phyloP scores from a whole-genome alignment of 2,113 vertebrate species.

The Paralichthys olivaceus region DNA sequence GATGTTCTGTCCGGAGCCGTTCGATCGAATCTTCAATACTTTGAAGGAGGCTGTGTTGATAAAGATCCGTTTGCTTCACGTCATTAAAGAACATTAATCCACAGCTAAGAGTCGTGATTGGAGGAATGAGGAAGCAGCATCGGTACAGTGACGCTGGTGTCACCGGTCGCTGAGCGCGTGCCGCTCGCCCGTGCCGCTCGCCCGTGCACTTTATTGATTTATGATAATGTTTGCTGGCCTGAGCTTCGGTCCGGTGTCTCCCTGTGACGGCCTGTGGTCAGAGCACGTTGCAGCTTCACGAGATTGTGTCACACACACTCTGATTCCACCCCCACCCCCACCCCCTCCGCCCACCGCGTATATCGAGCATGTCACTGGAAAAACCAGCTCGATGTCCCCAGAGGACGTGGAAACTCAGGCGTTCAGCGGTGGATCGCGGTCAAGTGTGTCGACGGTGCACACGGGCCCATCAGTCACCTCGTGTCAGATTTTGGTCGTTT shows the following conservation, averaged over 20 bases:
- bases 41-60: neutral
- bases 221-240: constrained; percentile 66
- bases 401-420: constrained; percentile 58
- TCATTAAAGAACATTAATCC: constrained; percentile 14
- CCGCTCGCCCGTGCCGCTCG: constrained; percentile 37
- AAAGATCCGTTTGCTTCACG: constrained; percentile 28
- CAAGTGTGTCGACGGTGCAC: constrained; percentile 42
- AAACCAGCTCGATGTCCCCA: constrained; percentile 61
- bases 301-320: constrained; percentile 59
- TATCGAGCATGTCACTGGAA: constrained; percentile 62
- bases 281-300: constrained; percentile 45
- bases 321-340: constrained; percentile 28
- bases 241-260: constrained; percentile 34
- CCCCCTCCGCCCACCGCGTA: constrained; percentile 19
- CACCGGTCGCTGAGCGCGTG: constrained; percentile 6
- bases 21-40: constrained; percentile 27
- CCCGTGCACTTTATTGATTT: constrained; percentile 71
- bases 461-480: constrained; percentile 33
- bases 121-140: constrained; percentile 1
- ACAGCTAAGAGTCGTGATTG: neutral
- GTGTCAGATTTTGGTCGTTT: constrained; percentile 1
- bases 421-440: constrained; percentile 53
- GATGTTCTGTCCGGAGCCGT: constrained; percentile 22
- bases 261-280: constrained; percentile 52
- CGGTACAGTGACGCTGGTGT: neutral